phyloP scores from a whole-genome alignment of 1,140 invertebrate species.

The Nylanderia fulva region DNA sequence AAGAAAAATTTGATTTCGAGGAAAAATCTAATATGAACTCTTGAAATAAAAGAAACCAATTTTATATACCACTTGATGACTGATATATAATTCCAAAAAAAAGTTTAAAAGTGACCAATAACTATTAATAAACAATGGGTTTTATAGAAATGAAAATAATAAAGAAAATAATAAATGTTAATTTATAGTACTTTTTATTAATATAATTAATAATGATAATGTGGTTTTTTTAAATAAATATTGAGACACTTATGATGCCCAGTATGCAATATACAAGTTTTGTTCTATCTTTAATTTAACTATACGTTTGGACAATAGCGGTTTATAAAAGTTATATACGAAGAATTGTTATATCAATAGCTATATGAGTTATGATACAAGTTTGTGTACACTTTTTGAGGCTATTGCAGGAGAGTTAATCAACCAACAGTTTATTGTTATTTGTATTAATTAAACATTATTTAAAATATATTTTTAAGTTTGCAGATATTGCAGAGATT shows the following conservation, averaged over 20 bases:
- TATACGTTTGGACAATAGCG: constrained; percentile 93
- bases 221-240: neutral
- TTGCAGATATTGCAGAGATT: neutral
- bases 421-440: neutral
- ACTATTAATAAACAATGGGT: neutral
- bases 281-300: constrained; percentile 60
- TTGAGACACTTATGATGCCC: neutral
- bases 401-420: neutral
- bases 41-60: too few relatives aligned
- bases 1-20: neutral
- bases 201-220: neutral
- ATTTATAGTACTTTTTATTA: neutral
- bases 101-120: neutral
- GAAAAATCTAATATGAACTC: too few relatives aligned
- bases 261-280: neutral
- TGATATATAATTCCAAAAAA: neutral
- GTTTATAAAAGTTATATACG: constrained; percentile 85
- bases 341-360: neutral
- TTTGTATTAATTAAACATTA: neutral
- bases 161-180: neutral
- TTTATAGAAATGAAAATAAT: neutral
- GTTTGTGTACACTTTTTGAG: neutral
- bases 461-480: neutral
- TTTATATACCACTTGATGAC: neutral
- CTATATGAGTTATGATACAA: neutral